Evolutionary conservation across 2,888 invertebrate species (phyloP).

Genomic region (Alloplasta piceator): DNA sequence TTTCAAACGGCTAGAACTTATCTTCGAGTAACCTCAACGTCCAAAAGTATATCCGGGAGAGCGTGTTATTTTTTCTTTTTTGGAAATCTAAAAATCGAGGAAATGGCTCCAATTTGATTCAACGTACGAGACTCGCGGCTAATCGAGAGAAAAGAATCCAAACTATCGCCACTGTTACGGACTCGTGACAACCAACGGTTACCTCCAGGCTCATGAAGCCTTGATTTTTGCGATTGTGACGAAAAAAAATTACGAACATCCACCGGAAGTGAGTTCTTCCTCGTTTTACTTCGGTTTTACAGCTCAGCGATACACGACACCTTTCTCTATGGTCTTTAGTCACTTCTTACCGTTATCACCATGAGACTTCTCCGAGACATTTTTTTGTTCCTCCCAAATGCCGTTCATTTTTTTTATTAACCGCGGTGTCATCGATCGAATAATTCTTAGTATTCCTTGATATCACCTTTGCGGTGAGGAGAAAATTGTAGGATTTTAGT

Average conservation of each 20-base stretch:
- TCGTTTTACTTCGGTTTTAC: conserved; percentile 40
- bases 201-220: conserved; percentile 73
- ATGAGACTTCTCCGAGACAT: conserved; percentile 19
- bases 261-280: conserved; percentile 79
- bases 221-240: conserved; percentile 82
- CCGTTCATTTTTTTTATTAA: conserved; percentile 40
- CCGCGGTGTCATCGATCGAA: no score
- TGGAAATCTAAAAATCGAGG: no score
- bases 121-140: no score
- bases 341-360: conserved; percentile 53
- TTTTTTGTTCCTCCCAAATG: not conserved
- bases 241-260: conserved; percentile 82
- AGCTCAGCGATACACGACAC: conserved; percentile 14
- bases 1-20: no score
- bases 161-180: no score
- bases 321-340: conserved; percentile 13
- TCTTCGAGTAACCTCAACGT: no score
- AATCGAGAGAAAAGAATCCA: no score
- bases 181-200: conserved; percentile 53
- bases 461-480: not conserved
- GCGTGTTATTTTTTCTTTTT: no score
- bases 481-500: not conserved
- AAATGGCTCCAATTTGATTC: no score
- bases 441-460: no score
- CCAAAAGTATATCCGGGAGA: no score